Conservation (phyloP, 2,113 vertebrate genomes). For the Myotis yumanensis region DNA sequence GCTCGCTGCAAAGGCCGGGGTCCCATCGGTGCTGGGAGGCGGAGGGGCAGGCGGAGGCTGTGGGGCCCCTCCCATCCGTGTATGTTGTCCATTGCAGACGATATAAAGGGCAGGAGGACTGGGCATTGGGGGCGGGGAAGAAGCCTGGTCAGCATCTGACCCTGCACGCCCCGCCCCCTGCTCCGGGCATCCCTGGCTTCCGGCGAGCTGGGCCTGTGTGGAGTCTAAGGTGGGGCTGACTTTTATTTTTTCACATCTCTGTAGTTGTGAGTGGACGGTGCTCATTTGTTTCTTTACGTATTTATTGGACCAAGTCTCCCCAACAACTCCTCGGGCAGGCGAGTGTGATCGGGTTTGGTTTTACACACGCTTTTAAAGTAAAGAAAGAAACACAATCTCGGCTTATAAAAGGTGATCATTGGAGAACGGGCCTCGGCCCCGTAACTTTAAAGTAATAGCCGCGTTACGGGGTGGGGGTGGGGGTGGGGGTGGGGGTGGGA, state of each 20-base stretch:
- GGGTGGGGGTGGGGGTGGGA: not conserved
- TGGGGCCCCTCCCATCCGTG: not conserved
- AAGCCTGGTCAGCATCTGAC: not conserved
- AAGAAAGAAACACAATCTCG: conserved; percentile 79
- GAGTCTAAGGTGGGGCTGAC: not conserved
- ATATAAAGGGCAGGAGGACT: not conserved
- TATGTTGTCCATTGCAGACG: not conserved
- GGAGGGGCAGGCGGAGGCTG: fast-evolving
- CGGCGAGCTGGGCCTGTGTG: not conserved
- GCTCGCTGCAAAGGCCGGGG: not conserved
- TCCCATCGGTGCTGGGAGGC: fast-evolving
- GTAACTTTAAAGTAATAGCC: conserved; percentile 82
- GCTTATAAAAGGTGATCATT: conserved; percentile 77
- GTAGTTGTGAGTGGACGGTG: not conserved
- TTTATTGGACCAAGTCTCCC: conserved; percentile 54
- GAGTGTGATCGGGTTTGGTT: conserved; percentile 76
- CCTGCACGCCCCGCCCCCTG: too few relatives aligned
- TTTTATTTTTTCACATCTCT: not conserved
- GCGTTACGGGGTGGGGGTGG: not conserved
- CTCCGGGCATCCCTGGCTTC: not conserved
- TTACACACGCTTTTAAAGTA: conserved; percentile 82
- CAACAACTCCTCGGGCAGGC: conserved; percentile 61
- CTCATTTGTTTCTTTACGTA: conserved; percentile 43
- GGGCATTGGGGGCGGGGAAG: fast-evolving
- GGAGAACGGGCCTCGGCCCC: conserved; percentile 59